Evolutionary conservation across 2,113 vertebrate genomes (phyloP).

Genomic region (Myrmecophaga tridactyla): DNA sequence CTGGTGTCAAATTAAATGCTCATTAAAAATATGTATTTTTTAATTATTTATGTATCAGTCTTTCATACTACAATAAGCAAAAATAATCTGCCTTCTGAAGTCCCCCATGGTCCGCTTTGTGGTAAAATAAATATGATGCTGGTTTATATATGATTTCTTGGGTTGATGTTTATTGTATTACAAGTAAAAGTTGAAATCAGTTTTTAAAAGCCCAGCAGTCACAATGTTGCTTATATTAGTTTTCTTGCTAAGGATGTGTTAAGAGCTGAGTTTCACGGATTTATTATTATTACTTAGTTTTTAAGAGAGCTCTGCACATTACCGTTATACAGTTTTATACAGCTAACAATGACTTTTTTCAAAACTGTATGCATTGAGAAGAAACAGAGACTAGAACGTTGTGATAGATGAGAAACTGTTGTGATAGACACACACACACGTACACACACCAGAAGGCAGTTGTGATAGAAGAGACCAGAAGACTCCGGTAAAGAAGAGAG

Average conservation of each 20-base stretch:
- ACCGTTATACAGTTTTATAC: neutral
- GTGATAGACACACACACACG: no score
- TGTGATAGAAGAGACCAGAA: no score
- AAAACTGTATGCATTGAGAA: no score
- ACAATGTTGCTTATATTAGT: neutral
- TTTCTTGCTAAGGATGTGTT: neutral
- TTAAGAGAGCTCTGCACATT: neutral
- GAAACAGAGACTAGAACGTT: no score
- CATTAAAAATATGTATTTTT: constrained; percentile 57
- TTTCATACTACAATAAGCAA: constrained; percentile 29
- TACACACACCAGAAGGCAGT: no score
- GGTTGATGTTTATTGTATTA: neutral
- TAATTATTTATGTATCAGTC: neutral
- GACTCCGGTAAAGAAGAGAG: no score
- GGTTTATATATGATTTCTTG: neutral
- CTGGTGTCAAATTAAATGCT: constrained; percentile 61
- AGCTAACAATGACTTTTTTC: no score
- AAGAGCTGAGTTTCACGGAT: neutral
- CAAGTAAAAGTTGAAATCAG: neutral
- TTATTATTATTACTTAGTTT: neutral
- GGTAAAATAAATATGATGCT: fast-evolving
- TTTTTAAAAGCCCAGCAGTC: neutral
- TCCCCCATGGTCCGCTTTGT: neutral
- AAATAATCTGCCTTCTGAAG: neutral
- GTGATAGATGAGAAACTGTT: no score